Evolutionary conservation across 2,888 invertebrate species (phyloP), one percentile per base, ranked within the genome.

Genomic region (Calliphora vomitoria): DNA sequence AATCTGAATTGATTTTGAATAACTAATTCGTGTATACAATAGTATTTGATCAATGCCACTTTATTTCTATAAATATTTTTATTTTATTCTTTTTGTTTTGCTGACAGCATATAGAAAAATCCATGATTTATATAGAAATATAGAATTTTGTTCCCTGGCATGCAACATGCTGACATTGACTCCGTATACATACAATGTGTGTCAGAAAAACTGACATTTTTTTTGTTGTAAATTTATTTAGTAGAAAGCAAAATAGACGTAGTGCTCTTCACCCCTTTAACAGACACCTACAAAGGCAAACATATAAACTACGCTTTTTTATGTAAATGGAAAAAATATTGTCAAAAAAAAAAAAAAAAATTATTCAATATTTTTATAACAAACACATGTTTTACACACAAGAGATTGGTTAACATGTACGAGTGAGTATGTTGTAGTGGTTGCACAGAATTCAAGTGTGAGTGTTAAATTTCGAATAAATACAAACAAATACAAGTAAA

Each of bases 81-180:
- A 15, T 47, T 66, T 8, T 74, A 62, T 38, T 60, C 35, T 58
- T 38, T 47, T 41, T 58, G 8, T 76, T 76, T 69, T 50, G 69
- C 75, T 69, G 62, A 75, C 68, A 82, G 60, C 15, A 41, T 76
- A 62, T 47, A 69, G 6, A 35, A 76, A 69, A 76, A 71, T 78
- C 60, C 50, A 62, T 83, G 82, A 69, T 83, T 83, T 68, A 76
- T 64, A 44, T 55, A 60, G 44, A 47, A 81, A 68, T 13, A 83
- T 69, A 69, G 6, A 47, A 62, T 60, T 41, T 38, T 53, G 38
- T 53, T 62, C 62, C 64, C 53, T 85, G 69, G 74, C 69, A 66
- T 85, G 75, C 80, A 81, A 81, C 75, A 85, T 69, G 68, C 74
- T 80, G 85, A 75, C 69, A 79, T 80, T 85, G 68, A 85, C 50